A percentile compares a stretch with the other conserved stretches of the same genome.
Conservation (phyloP, 2,888 invertebrate genomes). For the Calliopum simillimum region DNA sequence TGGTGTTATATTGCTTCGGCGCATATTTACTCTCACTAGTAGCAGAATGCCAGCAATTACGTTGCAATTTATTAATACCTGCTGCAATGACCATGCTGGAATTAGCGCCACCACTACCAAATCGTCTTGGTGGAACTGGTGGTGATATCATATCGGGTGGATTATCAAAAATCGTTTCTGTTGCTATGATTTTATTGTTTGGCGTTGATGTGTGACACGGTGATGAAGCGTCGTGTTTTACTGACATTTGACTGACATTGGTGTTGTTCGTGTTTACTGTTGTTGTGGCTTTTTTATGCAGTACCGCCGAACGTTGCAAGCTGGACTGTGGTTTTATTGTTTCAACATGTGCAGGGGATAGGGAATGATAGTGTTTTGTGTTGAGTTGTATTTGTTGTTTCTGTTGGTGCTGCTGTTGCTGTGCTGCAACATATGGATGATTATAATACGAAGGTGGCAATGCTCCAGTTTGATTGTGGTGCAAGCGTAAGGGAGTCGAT, state of each 20-base stretch:
- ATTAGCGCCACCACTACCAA: slow-evolving; percentile 30
- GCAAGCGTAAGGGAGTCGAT: slow-evolving; percentile 39
- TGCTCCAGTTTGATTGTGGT: slow-evolving; percentile 35
- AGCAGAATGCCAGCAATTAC: slow-evolving; percentile 60
- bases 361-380: neutral
- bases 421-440: slow-evolving; percentile 53
- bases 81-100: slow-evolving; percentile 39
- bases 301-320: slow-evolving; percentile 39
- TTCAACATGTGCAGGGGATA: slow-evolving; percentile 45
- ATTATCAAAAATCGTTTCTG: slow-evolving; percentile 62
- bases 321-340: slow-evolving; percentile 46
- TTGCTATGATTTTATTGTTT: slow-evolving; percentile 49
- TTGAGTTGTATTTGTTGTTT: slow-evolving; percentile 5
- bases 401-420: slow-evolving; percentile 18
- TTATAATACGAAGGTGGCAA: slow-evolving; percentile 57
- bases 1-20: slow-evolving; percentile 44
- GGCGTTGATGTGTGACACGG: slow-evolving; percentile 48
- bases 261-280: neutral
- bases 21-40: neutral
- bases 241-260: slow-evolving; percentile 28
- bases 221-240: slow-evolving; percentile 26
- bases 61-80: slow-evolving; percentile 58
- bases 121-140: slow-evolving; percentile 60
- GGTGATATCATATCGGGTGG: slow-evolving; percentile 66
- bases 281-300: slow-evolving; percentile 27